phyloP scores from a whole-genome alignment of 2,113 vertebrate genomes.

The Phrynosoma platyrhinos region DNA sequence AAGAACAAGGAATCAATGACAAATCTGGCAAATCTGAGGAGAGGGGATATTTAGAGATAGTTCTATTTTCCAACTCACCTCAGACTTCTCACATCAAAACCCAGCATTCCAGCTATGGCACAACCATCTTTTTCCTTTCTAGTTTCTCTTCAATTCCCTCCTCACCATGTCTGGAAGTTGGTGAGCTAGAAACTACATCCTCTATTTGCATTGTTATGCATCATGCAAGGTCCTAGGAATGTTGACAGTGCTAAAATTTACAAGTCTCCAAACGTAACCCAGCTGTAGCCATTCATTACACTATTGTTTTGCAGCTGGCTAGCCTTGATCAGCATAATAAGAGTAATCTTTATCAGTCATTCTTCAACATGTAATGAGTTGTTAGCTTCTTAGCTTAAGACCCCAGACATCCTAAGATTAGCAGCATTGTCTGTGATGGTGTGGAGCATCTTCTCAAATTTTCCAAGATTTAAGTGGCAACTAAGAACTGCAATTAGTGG shows the following conservation, averaged over 20 bases:
- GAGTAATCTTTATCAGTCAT: conserved; percentile 26
- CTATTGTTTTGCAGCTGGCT: conserved; percentile 14
- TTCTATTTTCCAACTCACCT: too few relatives aligned
- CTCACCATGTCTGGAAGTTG: background rate
- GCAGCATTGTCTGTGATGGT: conserved; percentile 52
- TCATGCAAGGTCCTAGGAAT: rapidly evolving
- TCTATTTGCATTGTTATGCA: background rate
- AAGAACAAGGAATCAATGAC: too few relatives aligned
- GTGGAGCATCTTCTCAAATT: conserved; percentile 48
- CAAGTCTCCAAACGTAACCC: background rate
- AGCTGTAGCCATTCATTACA: background rate
- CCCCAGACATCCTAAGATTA: conserved; percentile 38
- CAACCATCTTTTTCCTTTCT: too few relatives aligned
- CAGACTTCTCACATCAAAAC: too few relatives aligned
- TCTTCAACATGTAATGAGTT: conserved; percentile 34
- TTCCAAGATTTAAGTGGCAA: conserved; percentile 44
- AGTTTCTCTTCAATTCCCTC: too few relatives aligned
- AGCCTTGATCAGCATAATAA: conserved; percentile 3
- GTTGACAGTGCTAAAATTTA: background rate
- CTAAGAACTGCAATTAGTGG: conserved; percentile 49
- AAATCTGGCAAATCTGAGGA: too few relatives aligned
- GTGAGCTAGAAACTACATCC: background rate
- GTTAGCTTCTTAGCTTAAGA: conserved; percentile 40
- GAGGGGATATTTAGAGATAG: too few relatives aligned
- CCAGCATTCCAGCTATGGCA: too few relatives aligned